Evolutionary conservation across 2,888 invertebrate genomes (phyloP).

Genomic region (Hymenopus coronatus): DNA sequence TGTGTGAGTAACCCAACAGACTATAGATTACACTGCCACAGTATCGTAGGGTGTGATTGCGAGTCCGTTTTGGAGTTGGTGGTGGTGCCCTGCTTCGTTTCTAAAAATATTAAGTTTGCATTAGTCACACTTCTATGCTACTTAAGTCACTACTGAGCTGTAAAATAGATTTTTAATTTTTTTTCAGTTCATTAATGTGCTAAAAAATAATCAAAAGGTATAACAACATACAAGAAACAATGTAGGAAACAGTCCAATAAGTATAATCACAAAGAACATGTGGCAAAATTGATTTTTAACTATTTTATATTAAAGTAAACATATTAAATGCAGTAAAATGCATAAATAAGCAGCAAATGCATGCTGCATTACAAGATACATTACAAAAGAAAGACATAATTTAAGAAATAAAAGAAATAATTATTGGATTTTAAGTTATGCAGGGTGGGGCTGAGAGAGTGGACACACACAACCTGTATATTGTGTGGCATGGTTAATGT

Average conservation of each 20-base stretch:
- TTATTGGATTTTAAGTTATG: too few relatives aligned
- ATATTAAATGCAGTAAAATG: too few relatives aligned
- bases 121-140: constrained; percentile 39
- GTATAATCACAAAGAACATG: neutral
- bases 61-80: constrained; percentile 62
- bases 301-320: neutral
- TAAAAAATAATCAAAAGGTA: too few relatives aligned
- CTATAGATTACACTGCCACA: constrained; percentile 96
- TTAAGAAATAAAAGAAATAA: too few relatives aligned
- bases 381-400: too few relatives aligned
- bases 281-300: neutral
- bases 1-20: neutral
- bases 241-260: neutral
- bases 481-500: too few relatives aligned
- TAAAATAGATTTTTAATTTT: neutral
- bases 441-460: too few relatives aligned
- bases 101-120: constrained; percentile 48
- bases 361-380: too few relatives aligned
- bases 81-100: constrained; percentile 89
- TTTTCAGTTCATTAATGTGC: too few relatives aligned
- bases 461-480: too few relatives aligned
- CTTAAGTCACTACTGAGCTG: neutral
- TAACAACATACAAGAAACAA: neutral
- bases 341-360: too few relatives aligned
- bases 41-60: constrained; percentile 98